Conservation (phyloP, 2,113 vertebrate species). For the Crotalus helleri region DNA sequence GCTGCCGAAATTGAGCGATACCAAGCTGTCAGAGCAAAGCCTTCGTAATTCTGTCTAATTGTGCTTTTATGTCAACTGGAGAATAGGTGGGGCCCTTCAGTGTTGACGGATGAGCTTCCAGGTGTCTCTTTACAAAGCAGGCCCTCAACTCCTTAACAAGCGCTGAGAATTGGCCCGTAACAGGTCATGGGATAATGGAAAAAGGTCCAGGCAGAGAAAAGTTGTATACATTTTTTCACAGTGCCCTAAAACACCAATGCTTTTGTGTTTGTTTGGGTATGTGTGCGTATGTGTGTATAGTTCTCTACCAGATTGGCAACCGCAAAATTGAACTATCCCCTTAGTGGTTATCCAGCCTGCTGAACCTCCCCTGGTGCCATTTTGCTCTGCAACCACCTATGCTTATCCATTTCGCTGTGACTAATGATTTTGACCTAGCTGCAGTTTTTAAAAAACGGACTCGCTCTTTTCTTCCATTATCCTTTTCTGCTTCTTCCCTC, state of each 20-base stretch:
- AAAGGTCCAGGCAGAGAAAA: background rate
- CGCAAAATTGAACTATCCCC: background rate
- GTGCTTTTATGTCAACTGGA: background rate
- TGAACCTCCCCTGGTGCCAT: too few species aligned
- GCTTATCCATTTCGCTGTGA: too few species aligned
- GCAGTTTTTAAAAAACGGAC: too few species aligned
- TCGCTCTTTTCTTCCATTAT: background rate
- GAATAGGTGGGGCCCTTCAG: background rate
- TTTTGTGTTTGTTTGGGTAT: too few species aligned
- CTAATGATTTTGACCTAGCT: too few species aligned
- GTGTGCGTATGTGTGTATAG: too few species aligned
- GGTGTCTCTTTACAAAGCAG: background rate
- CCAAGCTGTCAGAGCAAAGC: background rate
- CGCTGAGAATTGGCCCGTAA: background rate
- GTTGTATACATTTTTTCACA: background rate
- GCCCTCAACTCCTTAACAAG: background rate
- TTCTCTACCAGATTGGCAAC: background rate
- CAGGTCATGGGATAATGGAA: background rate
- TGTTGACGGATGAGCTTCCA: background rate
- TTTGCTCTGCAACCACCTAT: too few species aligned
- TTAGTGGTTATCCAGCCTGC: background rate
- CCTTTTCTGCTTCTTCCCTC: background rate
- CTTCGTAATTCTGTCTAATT: background rate
- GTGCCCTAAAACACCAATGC: background rate
- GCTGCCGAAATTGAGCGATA: background rate